Evolutionary conservation across 2,888 invertebrate species (phyloP), one percentile per base, ranked within the genome.

Genomic region (Pseudococcus viburni): DNA sequence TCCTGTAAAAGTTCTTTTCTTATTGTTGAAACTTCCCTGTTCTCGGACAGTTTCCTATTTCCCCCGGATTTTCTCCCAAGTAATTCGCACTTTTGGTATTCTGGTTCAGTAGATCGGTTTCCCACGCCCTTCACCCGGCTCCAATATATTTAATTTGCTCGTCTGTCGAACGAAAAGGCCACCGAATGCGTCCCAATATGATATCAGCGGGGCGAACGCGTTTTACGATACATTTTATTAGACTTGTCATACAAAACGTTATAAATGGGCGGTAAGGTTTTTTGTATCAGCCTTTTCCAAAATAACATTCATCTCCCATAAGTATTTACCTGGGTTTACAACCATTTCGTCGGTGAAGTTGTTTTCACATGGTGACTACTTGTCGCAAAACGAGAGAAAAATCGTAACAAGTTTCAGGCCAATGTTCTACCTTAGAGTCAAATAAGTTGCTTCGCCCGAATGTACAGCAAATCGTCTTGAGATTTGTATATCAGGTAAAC

Each of bases 51-150:
- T 46, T 12, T 8, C 8, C 9, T 5, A 12, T 46, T 46, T 33
- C 26, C 1, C 1, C 3, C 2, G 46, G 1, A 46, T 51, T 51
- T 0, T 5, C 46, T 51, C 17, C 17, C 3, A 22, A 64, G 64
- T 64, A 64, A 22, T 64, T 64, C 64, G 64, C 64, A 64, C 64
- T 64, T 64, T 64, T 64, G 64, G 64, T 22, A 64, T 64, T 64
- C 64, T 64, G 22, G 19, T 64, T 64, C 19, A 19, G 64, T 64
- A 22, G 5, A 8, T 46, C 12, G 51, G 51, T 51, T 15, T 64
- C 64, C 26, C 26, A 33, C 19, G 12, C 51, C 26, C 26, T 33
- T 33, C 17, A 51, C 9, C 17, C 51, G 11, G 0, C 59, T 11
- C 12, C 59, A 7, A 59, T 59, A 64, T 64, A 64, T 64, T 64